Evolutionary conservation across 2,797 vertebrate species (phyloP).

Genomic region (Leptodactylus fallax): DNA sequence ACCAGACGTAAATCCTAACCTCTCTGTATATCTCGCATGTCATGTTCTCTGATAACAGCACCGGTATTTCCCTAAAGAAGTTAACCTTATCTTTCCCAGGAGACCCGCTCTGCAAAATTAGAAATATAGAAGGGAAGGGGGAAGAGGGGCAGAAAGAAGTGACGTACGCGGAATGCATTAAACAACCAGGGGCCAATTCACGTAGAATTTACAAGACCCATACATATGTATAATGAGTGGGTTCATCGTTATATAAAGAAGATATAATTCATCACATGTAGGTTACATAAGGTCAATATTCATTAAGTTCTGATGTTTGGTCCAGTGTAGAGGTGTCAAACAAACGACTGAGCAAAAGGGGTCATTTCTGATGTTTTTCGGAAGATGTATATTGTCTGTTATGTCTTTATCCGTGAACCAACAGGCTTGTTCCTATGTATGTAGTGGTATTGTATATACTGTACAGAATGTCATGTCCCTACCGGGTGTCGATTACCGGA

Average conservation of each 20-base stretch:
- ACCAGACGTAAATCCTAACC: conserved; percentile 52
- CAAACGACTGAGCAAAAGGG: too few species aligned
- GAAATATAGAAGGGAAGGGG: neutral
- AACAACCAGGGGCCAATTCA: neutral
- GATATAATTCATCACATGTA: neutral
- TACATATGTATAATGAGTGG: neutral
- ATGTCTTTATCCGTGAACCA: too few species aligned
- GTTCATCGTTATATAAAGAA: neutral
- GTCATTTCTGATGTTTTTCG: too few species aligned
- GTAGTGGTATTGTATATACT: too few species aligned
- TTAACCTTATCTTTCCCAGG: conserved; percentile 52
- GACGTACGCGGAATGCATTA: neutral
- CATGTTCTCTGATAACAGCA: conserved; percentile 50
- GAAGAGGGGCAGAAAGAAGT: neutral
- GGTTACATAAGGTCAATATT: neutral
- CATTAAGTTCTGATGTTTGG: neutral
- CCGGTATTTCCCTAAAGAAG: conserved; percentile 38
- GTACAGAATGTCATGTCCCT: too few species aligned
- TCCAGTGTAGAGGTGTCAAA: neutral
- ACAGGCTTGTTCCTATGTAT: too few species aligned
- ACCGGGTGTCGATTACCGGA: too few species aligned
- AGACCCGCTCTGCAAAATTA: neutral
- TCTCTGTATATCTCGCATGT: conserved; percentile 21
- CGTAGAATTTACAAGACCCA: neutral
- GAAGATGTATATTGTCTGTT: too few species aligned